Conservation (phyloP, 2,113 vertebrate species). For the Limanda limanda region DNA sequence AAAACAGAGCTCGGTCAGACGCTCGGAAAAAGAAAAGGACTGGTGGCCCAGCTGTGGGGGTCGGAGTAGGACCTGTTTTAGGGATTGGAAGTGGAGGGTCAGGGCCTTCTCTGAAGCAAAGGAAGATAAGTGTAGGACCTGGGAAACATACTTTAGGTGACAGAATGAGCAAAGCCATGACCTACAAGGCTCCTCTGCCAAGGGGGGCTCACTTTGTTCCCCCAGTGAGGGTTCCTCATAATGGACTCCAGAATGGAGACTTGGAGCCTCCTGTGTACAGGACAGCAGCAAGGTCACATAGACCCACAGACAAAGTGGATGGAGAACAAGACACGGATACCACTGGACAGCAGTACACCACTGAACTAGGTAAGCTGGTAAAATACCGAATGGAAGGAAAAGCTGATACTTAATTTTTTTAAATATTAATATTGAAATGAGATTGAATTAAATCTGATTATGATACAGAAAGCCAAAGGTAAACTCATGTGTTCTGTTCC, state of each 20-base stretch:
- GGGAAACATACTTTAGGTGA: conserved; percentile 85
- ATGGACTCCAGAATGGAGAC: conserved; percentile 91
- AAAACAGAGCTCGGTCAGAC: conserved; percentile 85
- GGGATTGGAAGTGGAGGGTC: conserved; percentile 52
- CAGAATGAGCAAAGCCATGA: conserved; percentile 88
- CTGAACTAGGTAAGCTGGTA: conserved; percentile 86
- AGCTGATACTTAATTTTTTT: neutral
- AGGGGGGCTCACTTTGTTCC: conserved; percentile 90
- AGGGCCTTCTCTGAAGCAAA: conserved; percentile 83
- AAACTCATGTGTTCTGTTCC: neutral
- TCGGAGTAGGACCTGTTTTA: conserved; percentile 54
- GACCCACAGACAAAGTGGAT: conserved; percentile 80
- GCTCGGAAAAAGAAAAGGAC: conserved; percentile 89
- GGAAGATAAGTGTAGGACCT: conserved; percentile 73
- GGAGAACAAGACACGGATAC: conserved; percentile 82
- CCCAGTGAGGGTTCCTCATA: conserved; percentile 87
- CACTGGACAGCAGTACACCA: conserved; percentile 80
- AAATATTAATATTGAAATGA: neutral
- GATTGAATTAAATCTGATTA: neutral
- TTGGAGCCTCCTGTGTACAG: conserved; percentile 86
- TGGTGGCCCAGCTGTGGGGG: conserved; percentile 73
- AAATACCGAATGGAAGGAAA: neutral
- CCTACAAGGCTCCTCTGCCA: conserved; percentile 88
- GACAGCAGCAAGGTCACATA: conserved; percentile 84
- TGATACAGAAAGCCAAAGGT: too few species aligned